phyloP scores from a whole-genome alignment of 2,113 vertebrate species.

The Chauna torquata region DNA sequence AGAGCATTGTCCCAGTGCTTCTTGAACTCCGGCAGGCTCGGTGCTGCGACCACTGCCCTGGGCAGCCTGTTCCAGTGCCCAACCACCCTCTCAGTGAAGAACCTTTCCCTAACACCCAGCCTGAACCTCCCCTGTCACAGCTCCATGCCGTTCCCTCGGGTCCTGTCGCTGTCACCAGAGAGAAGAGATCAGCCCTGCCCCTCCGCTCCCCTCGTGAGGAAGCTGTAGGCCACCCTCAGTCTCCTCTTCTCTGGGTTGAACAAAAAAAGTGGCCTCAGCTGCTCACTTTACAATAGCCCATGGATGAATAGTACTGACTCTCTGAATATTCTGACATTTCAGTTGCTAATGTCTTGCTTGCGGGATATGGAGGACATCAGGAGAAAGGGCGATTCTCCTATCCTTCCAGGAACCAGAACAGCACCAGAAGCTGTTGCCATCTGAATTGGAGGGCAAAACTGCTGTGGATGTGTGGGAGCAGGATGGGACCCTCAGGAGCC shows the following conservation, averaged over 20 bases:
- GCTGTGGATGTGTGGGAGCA: fast-evolving
- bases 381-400: fast-evolving
- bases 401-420: background rate
- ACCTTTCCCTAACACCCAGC: background rate
- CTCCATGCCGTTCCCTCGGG: no score
- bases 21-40: background rate
- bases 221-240: no score
- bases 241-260: no score
- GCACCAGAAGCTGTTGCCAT: background rate
- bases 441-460: background rate
- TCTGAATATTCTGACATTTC: background rate
- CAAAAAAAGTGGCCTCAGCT: no score
- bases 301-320: background rate
- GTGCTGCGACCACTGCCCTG: background rate
- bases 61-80: background rate
- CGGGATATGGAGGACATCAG: background rate
- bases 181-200: no score
- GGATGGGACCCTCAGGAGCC: background rate
- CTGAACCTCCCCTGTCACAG: background rate
- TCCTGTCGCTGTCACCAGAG: no score
- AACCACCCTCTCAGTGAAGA: background rate
- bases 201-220: no score
- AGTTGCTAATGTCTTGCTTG: background rate
- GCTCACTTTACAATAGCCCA: background rate
- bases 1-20: background rate